Evolutionary conservation across 2,888 invertebrate genomes (phyloP), one percentile per base, ranked within the genome.

Genomic region (Drosophila anomalata): DNA sequence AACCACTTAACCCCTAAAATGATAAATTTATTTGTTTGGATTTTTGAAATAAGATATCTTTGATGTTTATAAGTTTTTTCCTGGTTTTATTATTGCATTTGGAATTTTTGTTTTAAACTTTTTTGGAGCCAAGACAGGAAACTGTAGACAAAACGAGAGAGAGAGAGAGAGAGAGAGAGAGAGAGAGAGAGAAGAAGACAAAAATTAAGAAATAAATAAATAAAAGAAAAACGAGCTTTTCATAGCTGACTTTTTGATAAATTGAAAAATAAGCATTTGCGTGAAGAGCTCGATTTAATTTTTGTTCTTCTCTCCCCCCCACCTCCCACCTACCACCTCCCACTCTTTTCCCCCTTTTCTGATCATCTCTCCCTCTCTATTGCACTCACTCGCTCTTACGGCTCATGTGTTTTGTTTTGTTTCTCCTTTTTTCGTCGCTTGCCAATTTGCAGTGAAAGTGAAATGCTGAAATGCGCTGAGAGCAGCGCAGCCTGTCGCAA

Each of bases 401-500:
- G 29, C 57, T 59, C 42, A 63, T 31, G 42, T 41, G 56, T n/a
- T 56, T 31, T 20, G 52, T 36, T 54, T 48, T 47, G 33, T 46
- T 17, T 1, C 44, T 66, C 55, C 62, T 61, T 22, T 67, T 68
- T 48, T 77, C 22, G 47, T 46, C 47, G 50, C 51, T 55, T 73
- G 75, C 75, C 62, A 86, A 77, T 83, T 85, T 79, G 75, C 67
- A 80, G 80, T 80, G 80, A 80, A 80, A 80, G 80, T 36, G 36
- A 36, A 36, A 36, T n/a, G 36, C 36, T 80, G 80, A 70, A 70
- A 70, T 52, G 55, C 42, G 53, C 70, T 42, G 68, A 46, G 36
- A 47, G 47, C 24, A 46, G 60, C 61, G 44, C 61, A 60, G 61
- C 61, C 60, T 29, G 60, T 20, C 20, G 31, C 33, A 44, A 47